These are phyloP conservation scores for Diceros bicornis DNA, from an alignment of 2,797 vertebrate genomes.

Conservation along the genomic window DNA sequence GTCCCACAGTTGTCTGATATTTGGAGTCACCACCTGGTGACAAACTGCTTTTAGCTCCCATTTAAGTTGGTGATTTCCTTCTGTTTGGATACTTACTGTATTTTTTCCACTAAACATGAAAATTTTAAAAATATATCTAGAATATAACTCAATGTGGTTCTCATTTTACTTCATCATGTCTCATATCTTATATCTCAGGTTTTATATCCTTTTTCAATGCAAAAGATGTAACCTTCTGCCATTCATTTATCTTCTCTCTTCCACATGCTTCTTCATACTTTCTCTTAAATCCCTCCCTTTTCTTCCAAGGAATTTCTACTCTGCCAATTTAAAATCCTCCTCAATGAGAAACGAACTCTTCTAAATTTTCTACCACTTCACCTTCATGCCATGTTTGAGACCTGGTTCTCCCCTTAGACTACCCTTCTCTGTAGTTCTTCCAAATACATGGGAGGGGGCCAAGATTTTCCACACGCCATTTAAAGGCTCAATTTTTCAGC, in stretches of 20 bases:
- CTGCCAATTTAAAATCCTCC: not conserved
- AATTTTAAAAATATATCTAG: not conserved
- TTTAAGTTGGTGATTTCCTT: slow-evolving; percentile 30
- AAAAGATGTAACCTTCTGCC: not conserved
- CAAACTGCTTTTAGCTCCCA: not conserved
- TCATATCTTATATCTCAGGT: not conserved
- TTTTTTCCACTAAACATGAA: not conserved
- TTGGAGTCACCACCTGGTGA: not conserved
- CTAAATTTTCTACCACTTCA: not conserved
- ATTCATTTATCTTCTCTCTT: not conserved
- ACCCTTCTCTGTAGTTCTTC: not conserved
- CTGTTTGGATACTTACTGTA: not conserved
- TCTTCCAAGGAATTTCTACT: not conserved
- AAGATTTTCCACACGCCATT: not conserved
- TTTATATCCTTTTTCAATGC: not conserved
- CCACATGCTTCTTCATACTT: not conserved
- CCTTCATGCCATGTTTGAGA: not conserved
- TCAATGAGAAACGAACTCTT: not conserved
- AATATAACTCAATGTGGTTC: not conserved
- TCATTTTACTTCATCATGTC: not conserved
- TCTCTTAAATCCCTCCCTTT: not conserved
- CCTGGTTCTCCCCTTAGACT: not conserved
- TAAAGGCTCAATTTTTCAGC: not conserved
- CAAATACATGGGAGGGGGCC: not conserved
- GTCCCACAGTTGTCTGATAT: not conserved